phyloP scores from a whole-genome alignment of 1,140 invertebrate species.

The Scaptomyza montana region DNA sequence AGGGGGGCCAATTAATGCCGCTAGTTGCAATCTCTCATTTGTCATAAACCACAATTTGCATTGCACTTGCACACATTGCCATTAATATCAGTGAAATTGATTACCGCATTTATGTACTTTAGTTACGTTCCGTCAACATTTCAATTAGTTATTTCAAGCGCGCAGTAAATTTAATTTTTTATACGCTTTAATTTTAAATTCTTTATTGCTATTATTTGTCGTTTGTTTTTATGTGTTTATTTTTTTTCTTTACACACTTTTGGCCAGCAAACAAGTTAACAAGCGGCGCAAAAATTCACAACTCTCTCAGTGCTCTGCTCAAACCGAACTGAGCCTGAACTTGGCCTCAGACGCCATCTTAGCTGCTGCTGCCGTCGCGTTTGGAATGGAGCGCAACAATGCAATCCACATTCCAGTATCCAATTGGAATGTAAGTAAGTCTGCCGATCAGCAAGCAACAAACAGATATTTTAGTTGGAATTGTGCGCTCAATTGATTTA shows the following conservation, averaged over 20 bases:
- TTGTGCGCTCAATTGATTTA: conserved; percentile 54
- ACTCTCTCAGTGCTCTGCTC: conserved; percentile 77
- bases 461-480: conserved; percentile 63
- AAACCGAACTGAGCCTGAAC: conserved; percentile 78
- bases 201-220: conserved; percentile 13
- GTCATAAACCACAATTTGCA: conserved; percentile 69
- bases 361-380: conserved; percentile 42
- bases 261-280: conserved; percentile 44
- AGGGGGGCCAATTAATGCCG: conserved; percentile 10
- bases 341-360: conserved; percentile 83
- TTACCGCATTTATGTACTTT: conserved; percentile 36
- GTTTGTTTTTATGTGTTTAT: conserved; percentile 19
- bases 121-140: conserved; percentile 60
- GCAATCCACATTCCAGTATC: conserved; percentile 39
- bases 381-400: conserved; percentile 19
- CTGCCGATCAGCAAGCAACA: conserved; percentile 25
- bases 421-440: conserved; percentile 44
- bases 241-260: conserved; percentile 43
- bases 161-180: conserved; percentile 21
- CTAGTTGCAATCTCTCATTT: conserved; percentile 60
- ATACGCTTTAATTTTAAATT: conserved; percentile 33
- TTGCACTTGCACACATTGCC: conserved; percentile 66
- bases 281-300: conserved; percentile 37
- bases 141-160: conserved; percentile 55
- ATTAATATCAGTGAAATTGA: conserved; percentile 26